phyloP scores from a whole-genome alignment of 2,113 vertebrate genomes.

The Trichomycterus rosablanca region DNA sequence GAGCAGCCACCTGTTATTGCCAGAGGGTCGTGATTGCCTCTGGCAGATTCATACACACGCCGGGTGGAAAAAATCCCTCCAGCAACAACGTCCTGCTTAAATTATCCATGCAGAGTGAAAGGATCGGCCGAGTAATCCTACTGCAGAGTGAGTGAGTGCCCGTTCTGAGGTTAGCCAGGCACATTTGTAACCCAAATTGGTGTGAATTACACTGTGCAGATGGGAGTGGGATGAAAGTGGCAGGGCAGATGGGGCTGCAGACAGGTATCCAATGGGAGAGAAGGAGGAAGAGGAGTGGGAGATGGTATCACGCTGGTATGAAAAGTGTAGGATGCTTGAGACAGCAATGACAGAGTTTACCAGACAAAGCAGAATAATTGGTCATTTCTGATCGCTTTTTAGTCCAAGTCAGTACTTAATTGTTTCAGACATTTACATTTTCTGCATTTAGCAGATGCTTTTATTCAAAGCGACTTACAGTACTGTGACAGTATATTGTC shows the following conservation, averaged over 20 bases:
- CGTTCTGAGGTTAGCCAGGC: conserved; percentile 13
- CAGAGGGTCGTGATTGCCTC: conserved; percentile 13
- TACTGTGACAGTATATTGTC: too few species aligned
- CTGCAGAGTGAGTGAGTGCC: not conserved
- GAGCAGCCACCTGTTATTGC: conserved; percentile 45
- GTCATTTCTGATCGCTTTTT: not conserved
- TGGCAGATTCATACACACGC: not conserved
- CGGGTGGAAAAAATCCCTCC: not conserved
- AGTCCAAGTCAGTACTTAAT: too few species aligned
- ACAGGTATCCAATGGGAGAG: conserved; percentile 43
- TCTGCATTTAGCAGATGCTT: too few species aligned
- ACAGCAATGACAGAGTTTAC: conserved; percentile 49
- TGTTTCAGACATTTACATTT: too few species aligned
- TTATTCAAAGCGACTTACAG: too few species aligned
- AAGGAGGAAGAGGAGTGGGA: conserved; percentile 54
- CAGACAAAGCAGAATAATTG: conserved; percentile 43
- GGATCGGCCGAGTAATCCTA: not conserved
- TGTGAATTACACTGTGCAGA: conserved; percentile 59
- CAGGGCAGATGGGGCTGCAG: conserved; percentile 40
- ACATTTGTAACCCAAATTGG: conserved; percentile 26
- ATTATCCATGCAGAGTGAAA: conserved; percentile 8
- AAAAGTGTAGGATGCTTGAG: conserved; percentile 51
- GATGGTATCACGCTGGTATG: conserved; percentile 63
- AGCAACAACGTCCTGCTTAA: conserved; percentile 16
- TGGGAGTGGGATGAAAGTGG: conserved; percentile 34